These are phyloP conservation scores for Heterodera schachtii DNA, from an alignment of 1,140 invertebrate species.

Conservation along the genomic window DNA sequence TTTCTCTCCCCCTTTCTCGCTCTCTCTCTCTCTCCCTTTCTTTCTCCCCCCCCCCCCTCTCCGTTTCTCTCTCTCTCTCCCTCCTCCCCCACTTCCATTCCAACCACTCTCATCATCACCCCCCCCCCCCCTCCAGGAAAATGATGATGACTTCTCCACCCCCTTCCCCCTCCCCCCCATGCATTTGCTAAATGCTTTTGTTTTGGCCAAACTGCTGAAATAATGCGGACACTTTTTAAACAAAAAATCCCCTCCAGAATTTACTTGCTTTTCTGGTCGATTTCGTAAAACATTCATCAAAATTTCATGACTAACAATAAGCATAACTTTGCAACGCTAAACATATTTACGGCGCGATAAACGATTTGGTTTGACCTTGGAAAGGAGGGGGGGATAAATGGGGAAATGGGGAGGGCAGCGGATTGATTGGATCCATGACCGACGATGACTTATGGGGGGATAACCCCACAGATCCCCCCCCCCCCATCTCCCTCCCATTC, in stretches of 20 bases:
- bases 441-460: background rate
- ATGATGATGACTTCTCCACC: background rate
- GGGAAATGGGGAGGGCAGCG: too few species aligned
- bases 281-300: background rate
- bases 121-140: too few species aligned
- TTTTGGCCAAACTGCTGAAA: background rate
- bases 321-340: background rate
- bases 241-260: background rate
- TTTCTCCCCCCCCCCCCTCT: too few species aligned
- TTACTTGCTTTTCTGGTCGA: background rate
- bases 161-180: background rate
- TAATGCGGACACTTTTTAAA: background rate
- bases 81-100: background rate
- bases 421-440: background rate
- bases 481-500: background rate
- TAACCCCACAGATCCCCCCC: background rate
- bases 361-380: background rate
- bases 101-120: background rate
- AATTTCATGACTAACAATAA: background rate
- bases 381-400: too few species aligned
- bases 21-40: background rate
- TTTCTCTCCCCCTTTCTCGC: background rate
- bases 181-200: background rate
- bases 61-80: too few species aligned
- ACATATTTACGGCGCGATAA: background rate